A percentile compares a stretch with the other conserved stretches of the same genome.
Conservation (phyloP, 2,113 vertebrate genomes). For the Cercocebus atys region DNA sequence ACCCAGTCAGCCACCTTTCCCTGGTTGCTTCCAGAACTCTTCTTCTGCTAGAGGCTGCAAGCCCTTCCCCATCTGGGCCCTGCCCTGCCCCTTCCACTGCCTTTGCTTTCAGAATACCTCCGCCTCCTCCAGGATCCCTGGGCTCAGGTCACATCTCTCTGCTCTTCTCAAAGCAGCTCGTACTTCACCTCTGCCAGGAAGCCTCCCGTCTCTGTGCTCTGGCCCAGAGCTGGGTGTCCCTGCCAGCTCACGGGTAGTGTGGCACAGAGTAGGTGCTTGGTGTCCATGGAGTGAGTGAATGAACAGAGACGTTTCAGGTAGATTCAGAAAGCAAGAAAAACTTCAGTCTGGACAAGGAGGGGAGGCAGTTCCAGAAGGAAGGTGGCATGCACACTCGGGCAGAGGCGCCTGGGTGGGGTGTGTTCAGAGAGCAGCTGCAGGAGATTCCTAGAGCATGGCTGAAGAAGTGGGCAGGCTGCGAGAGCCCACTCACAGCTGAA, state of each 20-base stretch:
- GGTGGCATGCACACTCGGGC: rapidly evolving
- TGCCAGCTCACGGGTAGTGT: background rate
- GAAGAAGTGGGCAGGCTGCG: background rate
- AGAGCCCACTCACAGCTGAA: too few relatives aligned
- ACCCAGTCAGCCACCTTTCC: background rate
- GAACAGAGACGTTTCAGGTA: background rate
- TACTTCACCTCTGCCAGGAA: background rate
- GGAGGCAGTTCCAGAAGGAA: background rate
- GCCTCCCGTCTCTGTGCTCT: background rate
- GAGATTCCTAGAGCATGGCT: background rate
- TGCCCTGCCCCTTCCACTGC: background rate
- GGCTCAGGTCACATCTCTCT: background rate
- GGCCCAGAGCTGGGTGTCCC: background rate
- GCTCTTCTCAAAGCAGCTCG: rapidly evolving
- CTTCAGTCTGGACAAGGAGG: background rate
- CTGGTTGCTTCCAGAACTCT: background rate
- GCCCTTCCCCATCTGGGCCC: background rate
- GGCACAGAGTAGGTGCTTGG: rapidly evolving
- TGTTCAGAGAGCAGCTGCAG: background rate
- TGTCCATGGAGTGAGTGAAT: background rate
- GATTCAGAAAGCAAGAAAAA: background rate
- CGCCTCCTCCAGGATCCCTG: background rate
- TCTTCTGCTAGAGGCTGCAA: background rate
- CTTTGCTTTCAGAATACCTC: background rate
- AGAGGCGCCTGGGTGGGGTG: rapidly evolving